phyloP scores from a whole-genome alignment of 2,797 vertebrate species.

The Sebastes miniatus region DNA sequence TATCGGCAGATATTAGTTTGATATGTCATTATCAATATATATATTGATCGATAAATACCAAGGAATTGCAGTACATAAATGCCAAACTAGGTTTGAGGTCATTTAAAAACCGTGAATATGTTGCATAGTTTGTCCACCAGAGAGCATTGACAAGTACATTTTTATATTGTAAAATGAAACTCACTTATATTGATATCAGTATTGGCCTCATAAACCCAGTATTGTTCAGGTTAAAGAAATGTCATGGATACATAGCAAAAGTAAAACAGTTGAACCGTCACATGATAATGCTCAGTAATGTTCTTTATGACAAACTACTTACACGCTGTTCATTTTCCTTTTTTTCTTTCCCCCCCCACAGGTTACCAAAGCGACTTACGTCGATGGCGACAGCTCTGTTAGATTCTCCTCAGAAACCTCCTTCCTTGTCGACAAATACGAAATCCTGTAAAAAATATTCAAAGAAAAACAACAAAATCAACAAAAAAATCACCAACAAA shows the following conservation, averaged over 20 bases:
- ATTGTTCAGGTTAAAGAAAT: not conserved
- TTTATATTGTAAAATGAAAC: too few relatives aligned
- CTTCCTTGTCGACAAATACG: conserved; percentile 97
- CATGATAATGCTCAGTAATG: not conserved
- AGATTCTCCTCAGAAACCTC: conserved; percentile 95
- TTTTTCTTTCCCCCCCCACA: conserved; percentile 14
- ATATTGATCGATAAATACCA: not conserved
- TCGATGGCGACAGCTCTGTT: conserved; percentile 89
- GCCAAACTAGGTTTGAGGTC: too few relatives aligned
- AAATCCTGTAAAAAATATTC: conserved; percentile 89
- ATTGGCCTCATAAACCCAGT: not conserved
- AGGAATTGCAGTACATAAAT: not conserved
- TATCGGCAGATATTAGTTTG: too few relatives aligned
- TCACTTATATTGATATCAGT: accelerated
- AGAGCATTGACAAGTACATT: not conserved
- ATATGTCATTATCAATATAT: too few relatives aligned
- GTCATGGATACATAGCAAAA: not conserved
- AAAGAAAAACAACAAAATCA: conserved; percentile 36
- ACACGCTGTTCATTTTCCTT: too few relatives aligned
- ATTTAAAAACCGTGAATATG: too few relatives aligned
- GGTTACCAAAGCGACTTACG: conserved; percentile 94
- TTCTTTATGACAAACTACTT: too few relatives aligned
- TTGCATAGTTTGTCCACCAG: not conserved
- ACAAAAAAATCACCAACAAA: conserved; percentile 56
- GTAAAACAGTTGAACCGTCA: not conserved